Percentiles rank a stretch among this genome's conserved stretches.
Evolutionary conservation across 2,113 vertebrate genomes (phyloP).

Genomic region (Eleginops maclovinus): DNA sequence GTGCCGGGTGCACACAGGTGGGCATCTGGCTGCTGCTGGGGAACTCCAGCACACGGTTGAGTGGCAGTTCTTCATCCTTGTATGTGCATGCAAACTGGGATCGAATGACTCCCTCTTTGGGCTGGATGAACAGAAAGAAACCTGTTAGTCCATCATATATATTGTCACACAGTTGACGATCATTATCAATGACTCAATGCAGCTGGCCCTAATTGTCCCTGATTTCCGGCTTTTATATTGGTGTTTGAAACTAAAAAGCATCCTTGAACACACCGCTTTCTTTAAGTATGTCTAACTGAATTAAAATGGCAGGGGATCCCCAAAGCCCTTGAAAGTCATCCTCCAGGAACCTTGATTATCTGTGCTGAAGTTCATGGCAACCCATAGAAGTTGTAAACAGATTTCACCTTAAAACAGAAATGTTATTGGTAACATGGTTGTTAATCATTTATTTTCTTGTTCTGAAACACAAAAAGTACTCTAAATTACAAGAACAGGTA

Average conservation of each 20-base stretch:
- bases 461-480: not conserved
- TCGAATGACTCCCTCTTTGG: slow-evolving; percentile 83
- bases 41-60: slow-evolving; percentile 81
- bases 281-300: not conserved
- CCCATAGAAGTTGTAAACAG: too few relatives aligned
- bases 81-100: slow-evolving; percentile 98
- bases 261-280: not conserved
- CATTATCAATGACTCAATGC: slow-evolving; percentile 4
- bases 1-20: slow-evolving; percentile 72
- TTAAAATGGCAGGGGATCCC: slow-evolving; percentile 11
- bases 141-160: slow-evolving; percentile 5
- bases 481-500: too few relatives aligned
- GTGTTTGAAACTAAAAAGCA: not conserved
- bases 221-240: not conserved
- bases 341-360: not conserved
- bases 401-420: too few relatives aligned
- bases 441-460: too few relatives aligned
- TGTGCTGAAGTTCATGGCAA: not conserved
- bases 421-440: too few relatives aligned
- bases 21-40: slow-evolving; percentile 74
- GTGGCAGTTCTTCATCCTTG: slow-evolving; percentile 80
- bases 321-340: not conserved
- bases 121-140: slow-evolving; percentile 74
- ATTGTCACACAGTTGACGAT: not conserved
- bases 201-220: not conserved